phyloP scores from a whole-genome alignment of 1,140 invertebrate species.

The Gyrodactylus bullatarudis region DNA sequence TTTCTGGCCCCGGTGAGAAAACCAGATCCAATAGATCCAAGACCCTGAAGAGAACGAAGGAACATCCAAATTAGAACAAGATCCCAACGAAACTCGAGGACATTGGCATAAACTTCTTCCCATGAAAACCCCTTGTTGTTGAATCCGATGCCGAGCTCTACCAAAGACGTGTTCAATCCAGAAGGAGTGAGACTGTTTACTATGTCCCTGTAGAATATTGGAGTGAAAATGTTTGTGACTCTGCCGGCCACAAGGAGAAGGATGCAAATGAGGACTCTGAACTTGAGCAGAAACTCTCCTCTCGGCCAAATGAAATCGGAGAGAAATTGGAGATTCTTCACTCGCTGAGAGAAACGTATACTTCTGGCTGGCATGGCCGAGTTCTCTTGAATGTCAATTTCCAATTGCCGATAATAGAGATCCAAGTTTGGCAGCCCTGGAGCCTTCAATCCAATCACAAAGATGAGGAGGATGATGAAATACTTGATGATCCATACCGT shows the following conservation, averaged over 20 bases:
- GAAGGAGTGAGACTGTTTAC: slow-evolving; percentile 32
- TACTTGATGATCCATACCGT: neutral
- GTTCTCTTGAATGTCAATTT: neutral
- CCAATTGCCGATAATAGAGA: neutral
- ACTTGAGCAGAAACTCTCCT: slow-evolving; percentile 36
- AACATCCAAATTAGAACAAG: slow-evolving; percentile 45
- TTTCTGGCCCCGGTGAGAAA: slow-evolving; percentile 55
- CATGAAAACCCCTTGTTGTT: neutral
- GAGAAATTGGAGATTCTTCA: neutral
- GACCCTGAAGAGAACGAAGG: slow-evolving; percentile 66
- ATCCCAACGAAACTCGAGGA: slow-evolving; percentile 40
- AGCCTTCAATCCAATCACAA: neutral
- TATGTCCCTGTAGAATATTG: slow-evolving; percentile 63
- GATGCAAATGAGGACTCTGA: slow-evolving; percentile 48
- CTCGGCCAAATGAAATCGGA: slow-evolving; percentile 41
- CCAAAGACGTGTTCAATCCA: neutral
- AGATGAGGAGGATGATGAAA: neutral
- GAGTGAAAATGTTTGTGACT: slow-evolving; percentile 61
- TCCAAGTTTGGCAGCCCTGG: neutral
- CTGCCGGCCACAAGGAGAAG: slow-evolving; percentile 35
- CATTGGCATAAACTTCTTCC: slow-evolving; percentile 11
- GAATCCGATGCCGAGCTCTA: neutral
- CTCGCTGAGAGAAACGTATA: neutral
- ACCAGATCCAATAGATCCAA: slow-evolving; percentile 28
- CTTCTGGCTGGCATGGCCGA: neutral